A percentile compares a stretch with the other conserved stretches of the same genome.
Conservation (phyloP, 2,113 vertebrate genomes). For the Lamprotornis superbus region DNA sequence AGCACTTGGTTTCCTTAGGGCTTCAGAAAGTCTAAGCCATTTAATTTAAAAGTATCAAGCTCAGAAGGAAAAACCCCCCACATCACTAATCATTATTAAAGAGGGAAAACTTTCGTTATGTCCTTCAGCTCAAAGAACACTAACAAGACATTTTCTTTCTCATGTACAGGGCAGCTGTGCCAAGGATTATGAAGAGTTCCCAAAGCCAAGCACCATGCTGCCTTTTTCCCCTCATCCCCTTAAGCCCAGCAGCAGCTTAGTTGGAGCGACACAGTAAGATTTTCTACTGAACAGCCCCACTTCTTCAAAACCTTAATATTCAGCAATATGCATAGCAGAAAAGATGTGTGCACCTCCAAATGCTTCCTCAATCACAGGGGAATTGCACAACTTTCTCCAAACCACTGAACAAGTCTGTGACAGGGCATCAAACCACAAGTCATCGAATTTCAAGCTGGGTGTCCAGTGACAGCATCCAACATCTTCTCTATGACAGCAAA, state of each 20-base stretch:
- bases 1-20: not conserved
- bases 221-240: too few relatives aligned
- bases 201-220: not conserved
- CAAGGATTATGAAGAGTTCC: not conserved
- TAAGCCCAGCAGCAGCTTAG: not conserved
- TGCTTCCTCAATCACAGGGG: not conserved
- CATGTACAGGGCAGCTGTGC: not conserved
- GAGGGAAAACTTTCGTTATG: not conserved
- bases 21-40: not conserved
- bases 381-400: not conserved
- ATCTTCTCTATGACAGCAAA: not conserved
- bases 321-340: not conserved
- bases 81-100: not conserved
- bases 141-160: not conserved
- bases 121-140: not conserved
- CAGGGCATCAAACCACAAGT: not conserved
- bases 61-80: not conserved
- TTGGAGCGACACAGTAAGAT: not conserved
- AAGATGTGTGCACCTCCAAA: not conserved
- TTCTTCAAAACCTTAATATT: not conserved
- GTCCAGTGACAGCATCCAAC: not conserved
- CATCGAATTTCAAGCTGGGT: not conserved
- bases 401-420: not conserved
- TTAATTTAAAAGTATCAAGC: not conserved
- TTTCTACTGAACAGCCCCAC: not conserved